Evolutionary conservation across 1,140 invertebrate genomes (phyloP), one percentile per base, ranked within the genome.

Genomic region (Macrobrachium rosenbergii): DNA sequence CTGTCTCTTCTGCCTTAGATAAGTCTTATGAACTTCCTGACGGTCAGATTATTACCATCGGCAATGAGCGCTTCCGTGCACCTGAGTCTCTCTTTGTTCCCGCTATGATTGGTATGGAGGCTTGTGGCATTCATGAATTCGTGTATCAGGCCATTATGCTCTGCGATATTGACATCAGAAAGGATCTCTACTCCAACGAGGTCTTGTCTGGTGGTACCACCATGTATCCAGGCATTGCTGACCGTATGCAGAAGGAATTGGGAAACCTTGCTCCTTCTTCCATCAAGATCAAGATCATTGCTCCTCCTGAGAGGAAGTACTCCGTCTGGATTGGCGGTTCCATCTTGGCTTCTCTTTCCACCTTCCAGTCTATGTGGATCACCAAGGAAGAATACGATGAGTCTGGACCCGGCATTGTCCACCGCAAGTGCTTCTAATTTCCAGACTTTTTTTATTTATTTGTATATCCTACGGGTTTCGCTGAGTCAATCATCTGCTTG

Each of bases 231-330:
- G 96, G 94, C 91, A 95, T 96, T 91, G 95, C 95, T 90, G 96
- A 96, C 90, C 93, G 95, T 91, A 96, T 96, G 95, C 95, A 96
- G 91, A 97, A 97, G 91, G 96, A 97, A 93, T 97, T 98, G 93
- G 96, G 96, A 87, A 94, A 95, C 60, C 93, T 98, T 81, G 96
- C 96, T 88, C 96, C 96, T 82, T 94, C 93, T 63, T 96, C 95
- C 80, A 96, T 96, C 94, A 98, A 98, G 93, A 97, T 98, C 94
- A 97, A 98, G 94, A 97, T 98, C 94, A 97, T 97, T 92, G 97
- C 97, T 92, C 97, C 96, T 90, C 96, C 96, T 88, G 96, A 97
- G 90, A 91, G 93, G 85, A 94, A 94, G 88, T 94, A 94, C 91
- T 94, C 93, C 76, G 93, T 94, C 75, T 94, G 93, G 93, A 94